phyloP scores from a whole-genome alignment of 2,888 invertebrate species.

The Eugnorisma glareosa region DNA sequence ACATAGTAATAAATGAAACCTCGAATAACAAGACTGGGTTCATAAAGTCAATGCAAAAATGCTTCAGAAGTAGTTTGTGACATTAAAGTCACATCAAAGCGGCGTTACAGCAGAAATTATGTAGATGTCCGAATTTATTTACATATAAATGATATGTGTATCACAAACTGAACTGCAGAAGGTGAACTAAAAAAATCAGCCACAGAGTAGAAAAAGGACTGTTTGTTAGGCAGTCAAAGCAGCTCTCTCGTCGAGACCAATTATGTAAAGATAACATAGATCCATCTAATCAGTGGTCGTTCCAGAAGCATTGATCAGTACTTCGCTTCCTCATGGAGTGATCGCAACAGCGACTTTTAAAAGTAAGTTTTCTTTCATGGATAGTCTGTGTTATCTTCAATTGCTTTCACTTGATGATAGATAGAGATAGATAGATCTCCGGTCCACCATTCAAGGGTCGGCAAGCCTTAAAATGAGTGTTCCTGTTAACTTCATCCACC shows the following conservation, averaged over 20 bases:
- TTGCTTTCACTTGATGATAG: neutral
- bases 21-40: constrained; percentile 36
- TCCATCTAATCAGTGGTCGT: neutral
- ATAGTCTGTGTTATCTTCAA: neutral
- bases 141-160: constrained; percentile 35
- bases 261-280: neutral
- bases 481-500: neutral
- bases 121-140: constrained; percentile 44
- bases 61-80: constrained; percentile 41
- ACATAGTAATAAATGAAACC: constrained; percentile 40
- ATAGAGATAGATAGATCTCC: neutral
- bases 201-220: neutral
- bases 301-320: neutral
- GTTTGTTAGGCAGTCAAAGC: neutral
- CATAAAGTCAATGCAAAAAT: constrained; percentile 48
- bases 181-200: constrained; percentile 4
- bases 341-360: neutral
- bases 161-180: constrained; percentile 32
- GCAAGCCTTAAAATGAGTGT: neutral
- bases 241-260: neutral
- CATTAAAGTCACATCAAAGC: constrained; percentile 38
- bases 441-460: neutral
- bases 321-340: neutral
- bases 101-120: constrained; percentile 53
- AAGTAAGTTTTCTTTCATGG: neutral